Evolutionary conservation across 2,113 vertebrate genomes (phyloP).

Genomic region (Oreotrochilus melanogaster): DNA sequence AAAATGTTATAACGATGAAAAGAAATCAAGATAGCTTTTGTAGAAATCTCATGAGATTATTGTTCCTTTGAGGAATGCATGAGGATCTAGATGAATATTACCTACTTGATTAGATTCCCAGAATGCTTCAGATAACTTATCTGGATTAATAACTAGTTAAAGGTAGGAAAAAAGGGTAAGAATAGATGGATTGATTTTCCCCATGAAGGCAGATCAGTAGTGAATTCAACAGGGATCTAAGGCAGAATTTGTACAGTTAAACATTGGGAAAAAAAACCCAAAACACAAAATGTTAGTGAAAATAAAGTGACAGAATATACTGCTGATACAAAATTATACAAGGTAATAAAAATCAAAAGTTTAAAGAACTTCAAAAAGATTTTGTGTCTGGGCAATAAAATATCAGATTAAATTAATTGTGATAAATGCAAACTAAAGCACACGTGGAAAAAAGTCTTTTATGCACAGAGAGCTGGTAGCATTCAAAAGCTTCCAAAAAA

Average conservation of each 20-base stretch:
- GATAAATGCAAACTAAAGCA: conserved; percentile 2
- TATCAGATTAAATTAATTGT: not conserved
- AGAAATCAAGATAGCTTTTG: not conserved
- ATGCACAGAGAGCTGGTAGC: not conserved
- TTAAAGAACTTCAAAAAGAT: not conserved
- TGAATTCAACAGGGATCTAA: not conserved
- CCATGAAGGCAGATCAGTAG: not conserved
- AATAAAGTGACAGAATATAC: not conserved
- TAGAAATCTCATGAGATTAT: not conserved
- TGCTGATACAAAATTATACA: not conserved
- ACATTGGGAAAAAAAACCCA: not conserved
- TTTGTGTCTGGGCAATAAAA: not conserved
- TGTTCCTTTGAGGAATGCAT: not conserved
- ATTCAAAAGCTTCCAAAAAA: not conserved
- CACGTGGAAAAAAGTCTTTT: not conserved
- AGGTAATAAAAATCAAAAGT: not conserved
- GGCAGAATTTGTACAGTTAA: not conserved
- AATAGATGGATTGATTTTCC: not conserved
- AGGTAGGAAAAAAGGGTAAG: not conserved
- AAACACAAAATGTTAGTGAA: not conserved
- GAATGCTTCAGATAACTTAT: not conserved
- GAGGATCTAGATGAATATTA: not conserved
- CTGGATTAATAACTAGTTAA: not conserved
- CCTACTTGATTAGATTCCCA: not conserved
- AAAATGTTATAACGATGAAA: not conserved